Percentiles rank a stretch among this genome's conserved stretches.
Conservation (phyloP, 2,797 vertebrate species). For the Decapterus maruadsi region DNA sequence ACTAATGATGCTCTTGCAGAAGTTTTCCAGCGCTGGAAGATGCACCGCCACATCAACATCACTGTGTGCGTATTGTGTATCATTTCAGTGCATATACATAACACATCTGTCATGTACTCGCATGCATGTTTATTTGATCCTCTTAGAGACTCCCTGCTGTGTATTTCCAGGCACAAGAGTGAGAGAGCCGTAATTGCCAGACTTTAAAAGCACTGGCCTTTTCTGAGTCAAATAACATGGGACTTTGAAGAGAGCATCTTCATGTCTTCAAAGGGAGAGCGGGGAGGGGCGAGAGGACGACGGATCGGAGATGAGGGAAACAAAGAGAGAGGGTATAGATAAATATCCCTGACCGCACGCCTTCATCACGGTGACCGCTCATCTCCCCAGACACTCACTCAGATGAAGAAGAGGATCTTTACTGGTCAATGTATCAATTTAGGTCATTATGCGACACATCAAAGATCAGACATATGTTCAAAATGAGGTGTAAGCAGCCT, state of each 20-base stretch:
- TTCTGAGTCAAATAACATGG: slow-evolving; percentile 57
- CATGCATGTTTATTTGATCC: slow-evolving; percentile 20
- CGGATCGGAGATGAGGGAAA: slow-evolving; percentile 13
- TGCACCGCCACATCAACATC: not conserved
- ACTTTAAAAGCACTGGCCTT: slow-evolving; percentile 64
- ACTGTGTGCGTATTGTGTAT: not conserved
- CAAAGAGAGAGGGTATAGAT: slow-evolving; percentile 37
- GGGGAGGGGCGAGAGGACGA: slow-evolving; percentile 12
- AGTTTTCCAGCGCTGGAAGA: not conserved
- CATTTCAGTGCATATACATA: slow-evolving; percentile 4
- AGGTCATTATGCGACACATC: slow-evolving; percentile 34
- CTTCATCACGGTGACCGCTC: slow-evolving; percentile 10
- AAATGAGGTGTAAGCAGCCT: slow-evolving; percentile 16
- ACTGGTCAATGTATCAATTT: slow-evolving; percentile 46
- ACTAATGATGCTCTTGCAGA: slow-evolving; percentile 9
- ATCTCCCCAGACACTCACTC: slow-evolving; percentile 47
- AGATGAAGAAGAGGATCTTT: slow-evolving; percentile 31
- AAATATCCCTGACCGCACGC: slow-evolving; percentile 36
- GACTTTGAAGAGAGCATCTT: slow-evolving; percentile 67
- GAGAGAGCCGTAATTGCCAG: slow-evolving; percentile 50
- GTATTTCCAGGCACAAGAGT: slow-evolving; percentile 47
- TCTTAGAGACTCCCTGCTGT: slow-evolving; percentile 28
- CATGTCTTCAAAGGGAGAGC: slow-evolving; percentile 59
- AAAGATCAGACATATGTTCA: slow-evolving; percentile 19
- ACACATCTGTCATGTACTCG: not conserved